Conservation (phyloP, 1,140 invertebrate species). For the Bombus fervidus region DNA sequence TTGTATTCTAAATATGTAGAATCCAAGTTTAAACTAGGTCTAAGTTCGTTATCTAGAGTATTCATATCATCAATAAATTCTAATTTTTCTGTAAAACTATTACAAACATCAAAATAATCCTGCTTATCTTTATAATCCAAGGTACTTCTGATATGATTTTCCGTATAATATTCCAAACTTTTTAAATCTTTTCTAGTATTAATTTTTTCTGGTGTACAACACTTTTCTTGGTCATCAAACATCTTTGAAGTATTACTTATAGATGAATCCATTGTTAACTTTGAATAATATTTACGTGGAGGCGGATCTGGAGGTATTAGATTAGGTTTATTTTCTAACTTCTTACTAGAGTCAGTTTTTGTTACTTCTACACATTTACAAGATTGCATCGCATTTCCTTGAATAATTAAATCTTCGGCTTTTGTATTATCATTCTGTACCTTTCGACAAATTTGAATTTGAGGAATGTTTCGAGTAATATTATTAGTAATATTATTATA, state of each 20-base stretch:
- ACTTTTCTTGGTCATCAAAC: constrained; percentile 62
- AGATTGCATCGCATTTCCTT: constrained; percentile 28
- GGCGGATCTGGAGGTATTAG: constrained; percentile 81
- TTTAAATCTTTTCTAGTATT: constrained; percentile 61
- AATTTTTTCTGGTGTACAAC: constrained; percentile 58
- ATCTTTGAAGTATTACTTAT: constrained; percentile 34
- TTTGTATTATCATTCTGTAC: constrained; percentile 42
- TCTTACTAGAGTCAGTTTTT: constrained; percentile 55
- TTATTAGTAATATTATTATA: constrained; percentile 11
- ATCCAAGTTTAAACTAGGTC: constrained; percentile 44
- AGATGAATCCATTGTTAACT: constrained; percentile 59
- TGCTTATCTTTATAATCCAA: constrained; percentile 58
- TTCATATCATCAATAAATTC: constrained; percentile 71
- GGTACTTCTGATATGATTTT: constrained; percentile 47
- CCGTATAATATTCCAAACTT: constrained; percentile 50
- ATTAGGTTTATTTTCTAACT: constrained; percentile 69
- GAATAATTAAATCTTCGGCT: constrained; percentile 7
- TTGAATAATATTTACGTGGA: constrained; percentile 79
- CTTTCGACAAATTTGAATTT: constrained; percentile 39
- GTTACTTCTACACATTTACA: constrained; percentile 51
- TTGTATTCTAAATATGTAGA: constrained; percentile 51
- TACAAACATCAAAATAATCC: constrained; percentile 68
- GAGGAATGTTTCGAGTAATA: constrained; percentile 33
- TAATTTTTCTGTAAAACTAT: constrained; percentile 72
- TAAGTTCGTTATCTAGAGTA: constrained; percentile 43